These are phyloP conservation scores for Chauna torquata DNA, from an alignment of 2,113 vertebrate species.

Conservation along the genomic window DNA sequence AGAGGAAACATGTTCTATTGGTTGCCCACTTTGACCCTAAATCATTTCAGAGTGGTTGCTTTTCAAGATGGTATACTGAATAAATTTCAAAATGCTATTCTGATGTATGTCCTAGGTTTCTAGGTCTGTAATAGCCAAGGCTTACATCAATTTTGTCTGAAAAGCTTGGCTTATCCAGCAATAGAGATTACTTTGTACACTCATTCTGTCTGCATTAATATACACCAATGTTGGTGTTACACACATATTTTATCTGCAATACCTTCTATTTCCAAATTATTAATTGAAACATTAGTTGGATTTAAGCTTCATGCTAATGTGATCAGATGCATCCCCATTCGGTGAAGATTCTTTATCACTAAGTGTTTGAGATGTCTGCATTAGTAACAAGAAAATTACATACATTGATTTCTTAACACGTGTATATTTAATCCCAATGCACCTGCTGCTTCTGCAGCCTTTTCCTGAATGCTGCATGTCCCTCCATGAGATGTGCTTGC, in stretches of 20 bases:
- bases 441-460: not conserved
- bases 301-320: not conserved
- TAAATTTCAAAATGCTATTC: not conserved
- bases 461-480: not conserved
- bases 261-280: not conserved
- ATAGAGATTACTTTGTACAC: not conserved
- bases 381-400: not conserved
- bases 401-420: not conserved
- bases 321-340: not conserved
- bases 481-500: not conserved
- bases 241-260: not conserved
- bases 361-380: not conserved
- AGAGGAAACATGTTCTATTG: not conserved
- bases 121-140: not conserved
- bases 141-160: not conserved
- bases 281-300: not conserved
- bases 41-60: not conserved
- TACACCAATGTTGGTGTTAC: accelerated
- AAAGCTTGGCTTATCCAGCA: not conserved
- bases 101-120: not conserved
- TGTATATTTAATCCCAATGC: not conserved
- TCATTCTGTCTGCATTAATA: not conserved
- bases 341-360: not conserved
- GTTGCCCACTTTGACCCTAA: not conserved
- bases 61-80: not conserved